Evolutionary conservation across 2,797 vertebrate genomes (phyloP), one percentile per base, ranked within the genome.

Genomic region (Acanthurus leucopareius): DNA sequence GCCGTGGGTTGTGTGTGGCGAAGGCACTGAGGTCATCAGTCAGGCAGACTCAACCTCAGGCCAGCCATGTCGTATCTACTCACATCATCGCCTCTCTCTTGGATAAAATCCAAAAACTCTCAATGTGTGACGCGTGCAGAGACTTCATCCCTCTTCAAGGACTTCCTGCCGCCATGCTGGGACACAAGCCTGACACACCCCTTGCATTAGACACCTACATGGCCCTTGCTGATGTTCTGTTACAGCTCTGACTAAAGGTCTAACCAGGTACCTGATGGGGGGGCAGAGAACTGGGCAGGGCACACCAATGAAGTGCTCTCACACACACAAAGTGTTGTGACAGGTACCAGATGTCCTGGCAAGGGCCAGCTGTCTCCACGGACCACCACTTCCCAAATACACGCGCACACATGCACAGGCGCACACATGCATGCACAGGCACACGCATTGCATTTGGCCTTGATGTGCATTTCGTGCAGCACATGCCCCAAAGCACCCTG

Each of bases 331-430:
- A 84, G 72, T 80, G 85, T 44, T 89, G 89, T 91, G 91, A 90
- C 90, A 86, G 77, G 79, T 63, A 85, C 61, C 91, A 93, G 91
- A 93, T 93, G 93, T 91, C 82, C 79, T 88, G 84, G 87, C 83
- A 86, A 77, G 82, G 83, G 86, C 82, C 86, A 86, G 67, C 79
- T 88, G 88, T 84, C 84, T 86, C 77, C 63, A 54, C 3, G 51
- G 82, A 75, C 61, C 51, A 77, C 42, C 60, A 59, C 45, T 40
- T 47, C 70, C 13, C 69, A 45, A 47, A 64, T 64, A 53, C 63
- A 47, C 64, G 59, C 58, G 22, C 7, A 11, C 22, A 25, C 45
- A 28, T 7, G 42, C 10, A 11, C 32, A 51, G 38, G 45, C 66
- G 40, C 54, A 35, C 5, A 45, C 38, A 45, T 25, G 17, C 53